Percentiles rank a stretch among this genome's conserved stretches.
Conservation (phyloP, 64 coral and sea anemone genomes). For the Trachythela sp. region DNA sequence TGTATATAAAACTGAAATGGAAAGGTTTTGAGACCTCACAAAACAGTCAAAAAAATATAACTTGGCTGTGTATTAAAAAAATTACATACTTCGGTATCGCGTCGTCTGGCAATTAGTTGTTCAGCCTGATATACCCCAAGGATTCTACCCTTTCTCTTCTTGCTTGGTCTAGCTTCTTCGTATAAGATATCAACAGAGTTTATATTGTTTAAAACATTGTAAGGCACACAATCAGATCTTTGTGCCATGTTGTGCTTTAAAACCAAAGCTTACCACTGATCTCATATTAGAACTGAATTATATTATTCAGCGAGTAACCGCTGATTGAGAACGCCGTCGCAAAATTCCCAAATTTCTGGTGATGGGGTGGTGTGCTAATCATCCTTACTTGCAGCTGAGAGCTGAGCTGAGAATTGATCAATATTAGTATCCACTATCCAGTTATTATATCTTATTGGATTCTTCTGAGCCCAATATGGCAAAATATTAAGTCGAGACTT, state of each 20-base stretch:
- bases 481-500: too few species aligned
- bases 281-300: background rate
- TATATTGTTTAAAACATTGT: constrained; percentile 3
- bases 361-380: background rate
- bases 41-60: too few species aligned
- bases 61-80: background rate
- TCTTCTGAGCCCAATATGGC: too few species aligned
- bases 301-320: background rate
- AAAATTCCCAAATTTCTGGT: constrained; percentile 21
- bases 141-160: background rate
- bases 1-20: background rate
- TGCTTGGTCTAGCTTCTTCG: background rate
- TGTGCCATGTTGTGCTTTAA: constrained; percentile 25
- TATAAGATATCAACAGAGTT: background rate
- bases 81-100: background rate
- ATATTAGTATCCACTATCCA: too few species aligned
- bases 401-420: too few species aligned
- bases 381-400: too few species aligned
- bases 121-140: background rate
- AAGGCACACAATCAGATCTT: background rate
- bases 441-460: too few species aligned
- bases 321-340: background rate
- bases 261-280: background rate
- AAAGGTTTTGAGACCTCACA: background rate
- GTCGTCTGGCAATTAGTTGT: background rate